These are phyloP conservation scores for Pteronura brasiliensis DNA, from an alignment of 2,113 vertebrate species.

Conservation along the genomic window DNA sequence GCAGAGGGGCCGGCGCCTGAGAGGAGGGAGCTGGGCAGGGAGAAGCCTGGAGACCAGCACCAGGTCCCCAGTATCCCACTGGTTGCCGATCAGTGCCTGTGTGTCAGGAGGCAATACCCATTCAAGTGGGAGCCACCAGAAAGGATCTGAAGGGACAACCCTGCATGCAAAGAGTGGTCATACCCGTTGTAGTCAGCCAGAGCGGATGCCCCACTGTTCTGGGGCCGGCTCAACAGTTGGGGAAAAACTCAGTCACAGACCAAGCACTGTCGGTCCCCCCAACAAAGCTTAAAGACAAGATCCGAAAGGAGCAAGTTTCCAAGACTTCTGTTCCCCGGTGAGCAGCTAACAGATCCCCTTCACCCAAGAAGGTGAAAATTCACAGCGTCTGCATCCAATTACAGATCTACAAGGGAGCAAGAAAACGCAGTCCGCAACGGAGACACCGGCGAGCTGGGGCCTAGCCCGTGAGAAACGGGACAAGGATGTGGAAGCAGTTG, in stretches of 20 bases:
- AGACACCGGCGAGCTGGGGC: no score
- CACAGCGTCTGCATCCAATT: no score
- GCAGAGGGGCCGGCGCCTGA: no score
- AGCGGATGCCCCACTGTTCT: not conserved
- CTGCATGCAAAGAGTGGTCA: not conserved
- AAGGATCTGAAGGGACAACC: not conserved
- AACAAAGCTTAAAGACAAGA: not conserved
- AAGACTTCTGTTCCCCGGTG: not conserved
- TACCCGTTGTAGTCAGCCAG: fast-evolving
- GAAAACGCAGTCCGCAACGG: fast-evolving
- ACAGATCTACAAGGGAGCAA: not conserved
- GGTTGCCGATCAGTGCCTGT: not conserved
- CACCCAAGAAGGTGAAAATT: not conserved
- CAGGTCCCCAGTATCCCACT: not conserved
- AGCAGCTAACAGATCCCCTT: not conserved
- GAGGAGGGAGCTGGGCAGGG: no score
- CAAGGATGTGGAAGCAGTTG: not conserved
- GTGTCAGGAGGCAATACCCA: not conserved
- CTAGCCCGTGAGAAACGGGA: not conserved
- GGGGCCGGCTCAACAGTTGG: not conserved
- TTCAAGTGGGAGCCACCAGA: not conserved
- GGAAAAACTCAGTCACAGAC: not conserved
- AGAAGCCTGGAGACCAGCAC: not conserved
- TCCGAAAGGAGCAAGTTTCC: no score
- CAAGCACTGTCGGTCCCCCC: not conserved